Evolutionary conservation across 2,888 invertebrate species (phyloP).

Genomic region (Drosophila prostipennis): DNA sequence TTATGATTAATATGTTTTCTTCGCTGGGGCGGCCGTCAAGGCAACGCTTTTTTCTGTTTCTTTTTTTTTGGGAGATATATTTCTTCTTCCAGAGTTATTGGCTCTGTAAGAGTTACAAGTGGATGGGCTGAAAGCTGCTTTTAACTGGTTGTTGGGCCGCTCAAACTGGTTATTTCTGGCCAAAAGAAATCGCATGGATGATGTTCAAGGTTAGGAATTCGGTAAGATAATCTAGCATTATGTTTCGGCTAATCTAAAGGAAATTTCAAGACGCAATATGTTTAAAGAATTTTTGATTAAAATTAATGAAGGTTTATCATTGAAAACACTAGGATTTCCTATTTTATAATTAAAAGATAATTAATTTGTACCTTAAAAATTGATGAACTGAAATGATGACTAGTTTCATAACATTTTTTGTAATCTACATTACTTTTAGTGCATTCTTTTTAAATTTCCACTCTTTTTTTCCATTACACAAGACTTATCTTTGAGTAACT

Average conservation of each 20-base stretch:
- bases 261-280: too few species aligned
- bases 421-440: too few species aligned
- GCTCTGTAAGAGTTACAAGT: slow-evolving; percentile 13
- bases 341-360: too few species aligned
- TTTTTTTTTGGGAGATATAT: slow-evolving; percentile 2
- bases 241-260: neutral
- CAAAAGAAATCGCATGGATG: slow-evolving; percentile 20
- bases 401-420: too few species aligned
- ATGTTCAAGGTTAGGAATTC: slow-evolving; percentile 1
- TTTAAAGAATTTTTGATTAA: too few species aligned
- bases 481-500: neutral
- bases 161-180: slow-evolving; percentile 30
- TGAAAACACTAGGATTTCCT: too few species aligned
- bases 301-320: too few species aligned
- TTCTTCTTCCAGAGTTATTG: neutral
- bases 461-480: neutral
- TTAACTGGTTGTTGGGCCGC: slow-evolving; percentile 14
- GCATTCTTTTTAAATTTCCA: neutral
- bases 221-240: slow-evolving; percentile 7
- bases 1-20: slow-evolving; percentile 45
- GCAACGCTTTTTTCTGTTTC: slow-evolving; percentile 11
- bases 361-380: too few species aligned
- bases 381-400: too few species aligned
- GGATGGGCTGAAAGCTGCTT: slow-evolving; percentile 4
- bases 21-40: slow-evolving; percentile 28